Evolutionary conservation across 2,113 vertebrate species (phyloP).

Genomic region (Chloroceryle aenea): DNA sequence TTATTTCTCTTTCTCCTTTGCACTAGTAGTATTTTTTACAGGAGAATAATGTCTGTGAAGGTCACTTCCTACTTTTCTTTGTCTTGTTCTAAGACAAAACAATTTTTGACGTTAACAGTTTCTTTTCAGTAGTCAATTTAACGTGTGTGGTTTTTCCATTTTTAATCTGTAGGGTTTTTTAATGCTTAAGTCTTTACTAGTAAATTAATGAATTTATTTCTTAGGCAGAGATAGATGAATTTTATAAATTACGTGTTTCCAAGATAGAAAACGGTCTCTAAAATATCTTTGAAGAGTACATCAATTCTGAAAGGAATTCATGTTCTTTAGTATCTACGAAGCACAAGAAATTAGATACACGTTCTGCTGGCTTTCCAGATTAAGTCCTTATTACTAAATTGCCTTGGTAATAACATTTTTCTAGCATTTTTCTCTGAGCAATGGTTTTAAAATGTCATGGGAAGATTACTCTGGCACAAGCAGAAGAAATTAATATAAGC

Average conservation of each 20-base stretch:
- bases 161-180: not conserved
- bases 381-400: not conserved
- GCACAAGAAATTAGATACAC: not conserved
- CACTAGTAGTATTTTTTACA: not conserved
- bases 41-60: not conserved
- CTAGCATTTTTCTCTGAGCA: not conserved
- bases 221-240: not conserved
- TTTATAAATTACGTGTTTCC: not conserved
- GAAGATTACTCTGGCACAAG: not conserved
- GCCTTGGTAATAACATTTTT: not conserved
- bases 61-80: not conserved
- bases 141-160: not conserved
- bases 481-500: not conserved
- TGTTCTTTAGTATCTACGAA: not conserved
- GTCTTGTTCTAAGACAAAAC: not conserved
- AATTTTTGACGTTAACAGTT: not conserved
- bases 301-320: not conserved
- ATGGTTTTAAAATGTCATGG: not conserved
- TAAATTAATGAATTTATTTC: not conserved
- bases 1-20: not conserved
- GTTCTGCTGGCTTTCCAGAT: not conserved
- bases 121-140: not conserved
- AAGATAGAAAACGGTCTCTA: not conserved
- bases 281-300: not conserved
- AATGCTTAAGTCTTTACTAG: not conserved